Conservation (phyloP, 1,140 invertebrate genomes). For the Zophobas morio region DNA sequence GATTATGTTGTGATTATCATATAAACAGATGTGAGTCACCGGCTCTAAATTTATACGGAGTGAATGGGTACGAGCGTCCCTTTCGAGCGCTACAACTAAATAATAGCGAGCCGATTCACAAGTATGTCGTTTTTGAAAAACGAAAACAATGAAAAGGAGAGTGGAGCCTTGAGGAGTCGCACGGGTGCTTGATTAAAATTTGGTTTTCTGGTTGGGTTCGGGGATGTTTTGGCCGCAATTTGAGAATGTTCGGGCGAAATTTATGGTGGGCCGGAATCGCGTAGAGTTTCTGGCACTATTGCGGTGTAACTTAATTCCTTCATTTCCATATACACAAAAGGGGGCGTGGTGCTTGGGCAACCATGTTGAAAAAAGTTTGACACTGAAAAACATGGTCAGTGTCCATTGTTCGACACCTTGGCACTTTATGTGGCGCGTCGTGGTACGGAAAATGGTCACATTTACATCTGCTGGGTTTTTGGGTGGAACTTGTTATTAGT, state of each 20-base stretch:
- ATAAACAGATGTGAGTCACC: not conserved
- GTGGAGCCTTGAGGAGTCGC: too few relatives aligned
- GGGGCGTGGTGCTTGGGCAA: not conserved
- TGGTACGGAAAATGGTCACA: not conserved
- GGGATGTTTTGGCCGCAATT: too few relatives aligned
- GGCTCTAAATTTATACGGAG: too few relatives aligned
- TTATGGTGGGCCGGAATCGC: not conserved
- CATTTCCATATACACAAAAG: slow-evolving; percentile 13
- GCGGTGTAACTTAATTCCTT: not conserved
- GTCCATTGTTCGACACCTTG: not conserved
- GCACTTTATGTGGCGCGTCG: not conserved
- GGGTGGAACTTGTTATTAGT: too few relatives aligned
- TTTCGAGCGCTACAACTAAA: too few relatives aligned
- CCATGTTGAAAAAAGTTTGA: not conserved
- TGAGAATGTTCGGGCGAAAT: not conserved
- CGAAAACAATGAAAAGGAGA: too few relatives aligned
- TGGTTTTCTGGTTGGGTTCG: too few relatives aligned
- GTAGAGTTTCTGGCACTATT: not conserved
- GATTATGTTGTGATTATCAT: slow-evolving; percentile 9
- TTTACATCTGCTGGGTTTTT: not conserved
- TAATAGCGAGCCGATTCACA: too few relatives aligned
- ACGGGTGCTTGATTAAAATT: too few relatives aligned
- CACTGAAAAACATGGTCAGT: not conserved
- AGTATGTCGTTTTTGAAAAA: too few relatives aligned
- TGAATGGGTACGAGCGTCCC: too few relatives aligned